Base-by-base conservation (phyloP, 1,140 invertebrate genomes). In the Drosophila tropicalis region DNA sequence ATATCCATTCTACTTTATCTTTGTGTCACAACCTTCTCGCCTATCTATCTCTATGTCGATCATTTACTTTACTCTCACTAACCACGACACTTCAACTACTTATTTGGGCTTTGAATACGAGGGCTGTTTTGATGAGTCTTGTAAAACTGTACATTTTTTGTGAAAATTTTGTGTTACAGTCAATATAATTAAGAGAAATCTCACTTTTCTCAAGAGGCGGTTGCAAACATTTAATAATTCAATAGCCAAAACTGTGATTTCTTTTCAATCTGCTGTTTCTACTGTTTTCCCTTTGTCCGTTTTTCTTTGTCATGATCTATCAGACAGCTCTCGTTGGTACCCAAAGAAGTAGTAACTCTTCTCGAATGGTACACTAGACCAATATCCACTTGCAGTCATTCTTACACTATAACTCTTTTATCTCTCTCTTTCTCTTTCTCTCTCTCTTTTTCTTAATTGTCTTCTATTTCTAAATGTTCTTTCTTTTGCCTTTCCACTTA, bases 401-500 rank as follows among this genome's bases (percentile, higher is more conserved):
- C 64, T 63, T 67, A 74, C 85, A 81, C 78, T 79, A 76, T 79
- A 82, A 79, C 64, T 67, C 79, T 79, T 51, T 73, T 81, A 72
- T 81, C 40, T 84, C 55, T 79, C 65, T 79, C 44, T 84, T 51
- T 79, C 65, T 79, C 63, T 74, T 57, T 41, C 60, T 84, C 62
- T 84, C 84, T 90, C 64, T 89, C 81, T 79, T 70, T 83, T 67
- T 84, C 83, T 90, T 36, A 36, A 36, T 36, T 36, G 34, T 36
- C 64, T 73, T 83, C 68, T 85, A 69, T 80, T 76, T 74, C 80
- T 85, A 76, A 84, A 65, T 81, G 67, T 90, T 89, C 72, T 90
- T 83, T 76, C 76, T 82, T 86, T 82, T 83, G 76, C 74, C 78
- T 85, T 74, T 73, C 70, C 67, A 70, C 71, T 68, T 39, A 70